These are phyloP conservation scores for Vulpes ferrilata DNA, from an alignment of 2,113 vertebrate species.

Conservation along the genomic window DNA sequence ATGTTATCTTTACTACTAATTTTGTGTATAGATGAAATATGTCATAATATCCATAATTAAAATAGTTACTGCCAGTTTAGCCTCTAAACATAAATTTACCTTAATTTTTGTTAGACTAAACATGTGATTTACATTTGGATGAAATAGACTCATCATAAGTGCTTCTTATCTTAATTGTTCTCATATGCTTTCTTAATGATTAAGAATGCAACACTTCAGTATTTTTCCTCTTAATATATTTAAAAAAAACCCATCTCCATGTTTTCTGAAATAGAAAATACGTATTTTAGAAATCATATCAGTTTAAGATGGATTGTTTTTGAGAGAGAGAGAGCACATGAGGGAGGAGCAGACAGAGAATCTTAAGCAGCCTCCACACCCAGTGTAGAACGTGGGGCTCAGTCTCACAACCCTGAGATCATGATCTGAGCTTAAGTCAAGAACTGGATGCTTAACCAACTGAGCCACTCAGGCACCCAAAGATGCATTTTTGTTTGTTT, in stretches of 20 bases:
- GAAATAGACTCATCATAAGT: background rate
- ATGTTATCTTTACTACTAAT: background rate
- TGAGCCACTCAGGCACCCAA: background rate
- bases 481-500: too few species aligned
- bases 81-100: background rate
- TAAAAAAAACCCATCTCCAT: background rate
- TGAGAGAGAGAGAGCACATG: background rate
- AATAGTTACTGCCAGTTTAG: background rate
- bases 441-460: background rate
- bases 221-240: background rate
- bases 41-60: background rate
- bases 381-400: background rate
- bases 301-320: background rate
- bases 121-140: background rate
- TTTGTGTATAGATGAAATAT: background rate
- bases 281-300: background rate
- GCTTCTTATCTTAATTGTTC: background rate
- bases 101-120: background rate
- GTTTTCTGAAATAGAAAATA: conserved; percentile 21
- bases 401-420: background rate
- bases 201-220: background rate
- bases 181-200: background rate
- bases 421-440: background rate
- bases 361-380: background rate
- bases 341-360: background rate